A percentile compares a stretch with the other conserved stretches of the same genome.
Conservation (phyloP, 37 sponge, comb jelly and placozoan species). For the Halisarca cf. caerulea region DNA sequence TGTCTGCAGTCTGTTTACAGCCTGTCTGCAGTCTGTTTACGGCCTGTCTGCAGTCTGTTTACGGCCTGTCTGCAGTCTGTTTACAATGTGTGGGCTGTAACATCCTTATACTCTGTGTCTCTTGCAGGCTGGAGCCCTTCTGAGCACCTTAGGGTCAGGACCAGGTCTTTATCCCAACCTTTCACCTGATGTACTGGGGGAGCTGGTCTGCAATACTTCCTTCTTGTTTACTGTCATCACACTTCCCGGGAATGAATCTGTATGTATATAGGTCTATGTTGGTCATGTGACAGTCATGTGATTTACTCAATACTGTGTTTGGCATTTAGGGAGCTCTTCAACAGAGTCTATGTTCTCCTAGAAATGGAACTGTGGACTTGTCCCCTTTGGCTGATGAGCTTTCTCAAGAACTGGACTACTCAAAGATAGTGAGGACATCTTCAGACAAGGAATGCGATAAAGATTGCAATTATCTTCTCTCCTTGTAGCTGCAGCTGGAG, state of each 20-base stretch:
- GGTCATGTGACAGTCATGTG: constrained; percentile 15
- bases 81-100: too few relatives aligned
- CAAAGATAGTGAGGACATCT: neutral
- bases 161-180: neutral
- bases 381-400: neutral
- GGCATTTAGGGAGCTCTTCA: neutral
- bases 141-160: too few relatives aligned
- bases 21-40: too few relatives aligned
- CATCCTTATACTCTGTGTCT: too few relatives aligned
- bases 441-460: too few relatives aligned
- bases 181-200: neutral
- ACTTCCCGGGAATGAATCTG: neutral
- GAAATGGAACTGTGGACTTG: constrained; percentile 1
- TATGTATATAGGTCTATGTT: neutral
- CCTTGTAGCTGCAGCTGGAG: too few relatives aligned
- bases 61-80: too few relatives aligned
- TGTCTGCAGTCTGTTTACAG: too few relatives aligned
- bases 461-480: too few relatives aligned
- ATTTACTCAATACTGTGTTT: neutral
- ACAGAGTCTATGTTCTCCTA: neutral
- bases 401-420: neutral
- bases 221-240: neutral
- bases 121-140: too few relatives aligned
- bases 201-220: neutral
- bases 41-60: too few relatives aligned